Percentiles rank a stretch among this genome's conserved stretches.
Conservation (phyloP, 2,113 vertebrate species). For the Notarius lentiginosus region DNA sequence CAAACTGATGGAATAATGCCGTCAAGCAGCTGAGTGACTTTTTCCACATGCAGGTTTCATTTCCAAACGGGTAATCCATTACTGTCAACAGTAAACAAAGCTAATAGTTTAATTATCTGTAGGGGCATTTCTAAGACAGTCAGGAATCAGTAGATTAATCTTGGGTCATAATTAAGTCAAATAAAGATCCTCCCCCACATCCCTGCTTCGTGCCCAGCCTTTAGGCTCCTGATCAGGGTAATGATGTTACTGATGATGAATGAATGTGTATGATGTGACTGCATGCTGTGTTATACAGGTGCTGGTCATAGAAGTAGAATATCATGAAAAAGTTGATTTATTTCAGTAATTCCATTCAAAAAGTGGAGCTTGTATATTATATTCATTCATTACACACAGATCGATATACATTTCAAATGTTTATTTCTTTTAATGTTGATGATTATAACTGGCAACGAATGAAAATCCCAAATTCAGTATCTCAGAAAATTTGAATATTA, state of each 20-base stretch:
- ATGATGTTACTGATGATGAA: neutral
- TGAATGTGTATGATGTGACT: neutral
- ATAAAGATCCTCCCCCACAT: neutral
- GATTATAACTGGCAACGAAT: no score
- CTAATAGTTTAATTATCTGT: constrained; percentile 2
- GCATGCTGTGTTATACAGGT: neutral
- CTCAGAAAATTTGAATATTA: no score
- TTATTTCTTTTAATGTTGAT: no score
- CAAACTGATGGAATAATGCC: neutral
- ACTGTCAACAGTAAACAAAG: neutral
- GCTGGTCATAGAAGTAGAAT: no score
- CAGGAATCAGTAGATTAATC: neutral
- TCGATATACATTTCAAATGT: no score
- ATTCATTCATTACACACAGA: no score
- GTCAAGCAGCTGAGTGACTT: neutral
- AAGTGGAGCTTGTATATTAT: no score
- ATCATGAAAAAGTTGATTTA: no score
- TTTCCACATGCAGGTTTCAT: neutral
- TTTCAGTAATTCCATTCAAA: no score
- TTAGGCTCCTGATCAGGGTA: neutral
- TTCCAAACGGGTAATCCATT: neutral
- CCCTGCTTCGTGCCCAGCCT: no score
- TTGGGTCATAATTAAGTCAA: neutral
- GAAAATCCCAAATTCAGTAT: no score
- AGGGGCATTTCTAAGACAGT: neutral